Conservation (phyloP, 2,888 invertebrate genomes). For the Thyatira batis region DNA sequence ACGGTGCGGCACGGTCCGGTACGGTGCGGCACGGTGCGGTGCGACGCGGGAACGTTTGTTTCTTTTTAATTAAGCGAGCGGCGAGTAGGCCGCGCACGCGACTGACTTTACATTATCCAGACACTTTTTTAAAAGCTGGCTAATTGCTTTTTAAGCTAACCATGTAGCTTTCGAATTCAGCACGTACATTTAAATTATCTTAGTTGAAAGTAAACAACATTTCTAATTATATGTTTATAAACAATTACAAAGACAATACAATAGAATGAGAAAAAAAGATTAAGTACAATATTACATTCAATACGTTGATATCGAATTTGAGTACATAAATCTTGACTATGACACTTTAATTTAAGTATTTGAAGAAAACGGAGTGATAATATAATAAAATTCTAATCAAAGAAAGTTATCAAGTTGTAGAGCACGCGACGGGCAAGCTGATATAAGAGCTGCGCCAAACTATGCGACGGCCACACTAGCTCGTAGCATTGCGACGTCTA, state of each 20-base stretch:
- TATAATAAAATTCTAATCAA: neutral
- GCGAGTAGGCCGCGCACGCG: conserved; percentile 4
- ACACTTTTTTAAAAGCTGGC: neutral
- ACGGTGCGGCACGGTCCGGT: no score
- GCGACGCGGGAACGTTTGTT: conserved; percentile 17
- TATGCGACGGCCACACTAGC: neutral
- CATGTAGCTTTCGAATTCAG: no score
- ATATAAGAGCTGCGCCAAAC: neutral
- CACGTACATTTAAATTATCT: no score
- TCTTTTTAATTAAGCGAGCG: conserved; percentile 34
- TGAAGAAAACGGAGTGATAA: no score
- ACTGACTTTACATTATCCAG: neutral
- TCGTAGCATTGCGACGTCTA: neutral
- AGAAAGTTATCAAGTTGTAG: neutral
- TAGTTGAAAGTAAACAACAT: no score
- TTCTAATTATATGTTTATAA: no score
- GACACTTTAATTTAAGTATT: neutral
- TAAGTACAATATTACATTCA: no score
- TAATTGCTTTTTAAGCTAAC: neutral
- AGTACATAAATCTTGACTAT: no score
- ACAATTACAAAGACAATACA: no score
- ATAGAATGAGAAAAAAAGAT: no score
- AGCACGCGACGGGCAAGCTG: neutral
- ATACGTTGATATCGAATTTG: no score
- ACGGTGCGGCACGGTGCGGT: no score